Percentiles rank a stretch among this genome's conserved stretches.
Evolutionary conservation across 23 tunicate genomes (phyloP).

Genomic region (Botrylloides violaceus): DNA sequence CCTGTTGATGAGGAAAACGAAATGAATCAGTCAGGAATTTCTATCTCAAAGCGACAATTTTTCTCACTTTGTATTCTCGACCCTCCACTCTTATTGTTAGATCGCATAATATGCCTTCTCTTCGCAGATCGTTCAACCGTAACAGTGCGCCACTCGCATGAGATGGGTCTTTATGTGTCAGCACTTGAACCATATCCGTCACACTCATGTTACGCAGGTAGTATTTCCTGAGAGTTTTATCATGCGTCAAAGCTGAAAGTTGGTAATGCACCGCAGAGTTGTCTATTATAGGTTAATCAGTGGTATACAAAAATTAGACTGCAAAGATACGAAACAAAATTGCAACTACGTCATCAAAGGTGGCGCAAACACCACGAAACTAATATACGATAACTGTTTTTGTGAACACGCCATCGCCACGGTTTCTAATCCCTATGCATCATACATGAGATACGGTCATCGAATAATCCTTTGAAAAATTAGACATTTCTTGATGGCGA

Average conservation of each 20-base stretch:
- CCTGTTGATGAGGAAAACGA: conserved; percentile 22
- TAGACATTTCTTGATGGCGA: too few relatives aligned
- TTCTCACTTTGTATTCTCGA: conserved; percentile 64
- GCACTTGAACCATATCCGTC: conserved; percentile 60
- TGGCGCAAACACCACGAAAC: too few relatives aligned
- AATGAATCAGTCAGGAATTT: background rate
- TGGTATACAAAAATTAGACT: background rate
- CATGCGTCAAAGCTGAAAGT: background rate
- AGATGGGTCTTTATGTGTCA: conserved; percentile 57
- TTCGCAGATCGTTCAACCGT: conserved; percentile 55
- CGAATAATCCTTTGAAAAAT: too few relatives aligned
- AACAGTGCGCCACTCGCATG: conserved; percentile 53
- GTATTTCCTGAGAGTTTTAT: background rate
- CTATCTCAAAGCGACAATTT: background rate
- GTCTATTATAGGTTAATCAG: background rate
- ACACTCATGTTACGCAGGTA: conserved; percentile 46
- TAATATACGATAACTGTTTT: too few relatives aligned
- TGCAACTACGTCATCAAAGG: too few relatives aligned
- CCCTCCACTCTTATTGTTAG: conserved; percentile 90
- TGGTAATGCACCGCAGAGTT: background rate
- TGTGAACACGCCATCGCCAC: too few relatives aligned
- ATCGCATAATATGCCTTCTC: conserved; percentile 81
- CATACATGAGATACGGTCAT: too few relatives aligned
- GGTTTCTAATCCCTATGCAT: too few relatives aligned
- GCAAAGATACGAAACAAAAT: background rate